A percentile compares a stretch with the other conserved stretches of the same genome.
Evolutionary conservation across 2,113 vertebrate species (phyloP).

Genomic region (Sphaerodactylus townsendi): DNA sequence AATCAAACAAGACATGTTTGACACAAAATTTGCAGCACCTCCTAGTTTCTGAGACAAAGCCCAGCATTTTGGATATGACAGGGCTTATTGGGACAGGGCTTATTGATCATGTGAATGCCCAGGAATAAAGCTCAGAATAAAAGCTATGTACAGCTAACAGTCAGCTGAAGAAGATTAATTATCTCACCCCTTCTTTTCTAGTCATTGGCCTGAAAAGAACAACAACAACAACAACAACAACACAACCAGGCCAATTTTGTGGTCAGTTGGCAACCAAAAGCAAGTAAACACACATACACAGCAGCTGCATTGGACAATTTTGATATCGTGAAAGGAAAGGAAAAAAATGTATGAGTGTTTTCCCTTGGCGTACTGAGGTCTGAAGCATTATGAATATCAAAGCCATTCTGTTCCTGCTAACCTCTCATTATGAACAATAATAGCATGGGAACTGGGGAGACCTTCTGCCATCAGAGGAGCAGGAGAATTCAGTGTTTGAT

Average conservation of each 20-base stretch:
- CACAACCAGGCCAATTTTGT: neutral
- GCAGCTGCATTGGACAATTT: neutral
- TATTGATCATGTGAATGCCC: too few species aligned
- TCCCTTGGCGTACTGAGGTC: neutral
- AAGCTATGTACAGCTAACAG: neutral
- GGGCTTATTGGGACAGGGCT: too few species aligned
- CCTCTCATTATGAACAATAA: neutral
- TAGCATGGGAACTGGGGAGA: neutral
- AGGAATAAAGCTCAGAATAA: neutral
- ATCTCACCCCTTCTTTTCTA: neutral
- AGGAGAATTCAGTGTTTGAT: slow-evolving; percentile 1
- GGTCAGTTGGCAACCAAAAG: neutral
- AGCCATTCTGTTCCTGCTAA: neutral
- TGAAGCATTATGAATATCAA: neutral
- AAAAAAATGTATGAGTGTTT: accelerated
- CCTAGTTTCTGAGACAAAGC: neutral
- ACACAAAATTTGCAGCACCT: too few species aligned
- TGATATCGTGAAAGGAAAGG: neutral
- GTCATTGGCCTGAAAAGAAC: neutral
- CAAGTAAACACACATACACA: neutral
- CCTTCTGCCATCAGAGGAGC: neutral
- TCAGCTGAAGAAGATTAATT: neutral
- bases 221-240: neutral
- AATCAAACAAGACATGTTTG: too few species aligned
- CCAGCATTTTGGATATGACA: too few species aligned